Evolutionary conservation across 2,888 invertebrate genomes (phyloP).

Genomic region (Rhingia rostrata): DNA sequence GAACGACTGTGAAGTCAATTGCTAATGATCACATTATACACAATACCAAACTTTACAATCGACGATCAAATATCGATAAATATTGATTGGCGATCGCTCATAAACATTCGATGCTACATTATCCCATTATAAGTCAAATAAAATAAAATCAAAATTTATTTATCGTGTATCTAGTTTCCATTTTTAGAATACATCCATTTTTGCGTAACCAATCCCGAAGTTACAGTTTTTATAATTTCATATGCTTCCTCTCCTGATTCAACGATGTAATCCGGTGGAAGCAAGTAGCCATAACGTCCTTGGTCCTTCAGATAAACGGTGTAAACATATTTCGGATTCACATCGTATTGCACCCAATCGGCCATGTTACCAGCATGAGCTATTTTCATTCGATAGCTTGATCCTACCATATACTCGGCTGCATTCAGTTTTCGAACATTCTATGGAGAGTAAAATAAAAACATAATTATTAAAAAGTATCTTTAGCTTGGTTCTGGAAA

Average conservation of each 20-base stretch:
- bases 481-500: too few relatives aligned
- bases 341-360: constrained; percentile 80
- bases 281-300: constrained; percentile 81
- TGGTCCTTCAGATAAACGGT: constrained; percentile 80
- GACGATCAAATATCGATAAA: too few relatives aligned
- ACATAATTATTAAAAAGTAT: not conserved
- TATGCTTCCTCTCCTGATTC: constrained; percentile 81
- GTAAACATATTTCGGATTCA: constrained; percentile 79
- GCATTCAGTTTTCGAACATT: constrained; percentile 78
- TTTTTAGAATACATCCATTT: constrained; percentile 26
- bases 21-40: too few relatives aligned
- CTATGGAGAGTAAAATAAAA: constrained; percentile 56
- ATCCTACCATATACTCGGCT: constrained; percentile 80
- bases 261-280: constrained; percentile 80
- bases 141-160: constrained; percentile 1
- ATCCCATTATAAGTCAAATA: too few relatives aligned
- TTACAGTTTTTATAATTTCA: constrained; percentile 80
- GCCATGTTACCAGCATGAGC: constrained; percentile 80
- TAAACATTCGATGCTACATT: too few relatives aligned
- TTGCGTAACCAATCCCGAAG: constrained; percentile 75
- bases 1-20: too few relatives aligned
- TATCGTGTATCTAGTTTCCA: not conserved
- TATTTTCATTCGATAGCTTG: constrained; percentile 79
- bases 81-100: too few relatives aligned
- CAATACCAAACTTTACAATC: too few relatives aligned